Base-by-base conservation (phyloP, 2,113 vertebrate species). In the Paratilapia polleni region DNA sequence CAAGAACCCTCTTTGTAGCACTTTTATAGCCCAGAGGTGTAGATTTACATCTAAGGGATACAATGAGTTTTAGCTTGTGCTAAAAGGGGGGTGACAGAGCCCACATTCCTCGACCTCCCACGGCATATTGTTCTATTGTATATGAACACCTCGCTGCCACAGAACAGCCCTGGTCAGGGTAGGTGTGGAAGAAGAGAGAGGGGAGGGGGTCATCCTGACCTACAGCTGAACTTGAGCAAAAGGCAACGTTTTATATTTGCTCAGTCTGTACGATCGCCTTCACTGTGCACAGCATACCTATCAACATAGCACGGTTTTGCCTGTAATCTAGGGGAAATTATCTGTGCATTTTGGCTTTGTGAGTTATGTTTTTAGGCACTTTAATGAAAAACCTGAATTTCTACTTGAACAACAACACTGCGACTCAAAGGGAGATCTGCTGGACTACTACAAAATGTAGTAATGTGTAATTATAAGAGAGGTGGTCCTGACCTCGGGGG, bases 91-190 rank as follows among this genome's bases (percentile, higher is more conserved):
- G 93, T 95, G 94, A 94, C 91, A 82, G 90, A 88, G 91, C 95
- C 94, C 91, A 94, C 94, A 96, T 96, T 96, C 94, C 82, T 94
- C 68, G n/a, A 77, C 94, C 93, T 95, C 96, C 96, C 90, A 96
- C 95, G 13, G 76, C 88, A 85, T 88, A 95, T 95, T 95, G 93
- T 95, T 94, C 94, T 66, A 91, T 96, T 94, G 94, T 95, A 84
- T 88, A 56, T 89, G 87, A 91, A 92, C 93, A 95, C 90, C 92
- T 96, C 94, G 92, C 78, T 88, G 82, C 77, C 43, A 79, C 75
- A 68, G 80, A 84, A 34, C 61, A 76, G 81, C 66, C 70, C 54
- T 78, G 88, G 75, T 73, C 36, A 82, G 83, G 87, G 88, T 89
- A 90, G 87, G 91, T 87, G 88, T 82, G 78, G 61, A 84, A 78